Evolutionary conservation across 1,140 invertebrate species (phyloP).

Genomic region (Caerostris extrusa): DNA sequence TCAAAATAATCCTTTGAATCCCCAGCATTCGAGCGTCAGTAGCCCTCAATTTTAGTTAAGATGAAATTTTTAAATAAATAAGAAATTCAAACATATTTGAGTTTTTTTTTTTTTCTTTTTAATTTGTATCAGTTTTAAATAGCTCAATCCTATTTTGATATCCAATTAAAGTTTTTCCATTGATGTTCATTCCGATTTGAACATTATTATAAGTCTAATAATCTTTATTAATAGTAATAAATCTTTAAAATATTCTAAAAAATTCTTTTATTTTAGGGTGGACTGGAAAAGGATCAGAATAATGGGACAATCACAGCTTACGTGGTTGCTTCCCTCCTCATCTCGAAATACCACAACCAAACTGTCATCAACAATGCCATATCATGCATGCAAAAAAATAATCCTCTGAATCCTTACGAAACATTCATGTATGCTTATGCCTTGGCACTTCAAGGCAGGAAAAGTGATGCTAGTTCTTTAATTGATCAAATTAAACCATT

Average conservation of each 20-base stretch:
- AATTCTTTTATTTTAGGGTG: slow-evolving; percentile 83
- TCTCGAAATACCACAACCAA: slow-evolving; percentile 82
- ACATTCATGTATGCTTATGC: slow-evolving; percentile 85
- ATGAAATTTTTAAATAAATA: no score
- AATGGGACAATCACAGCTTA: slow-evolving; percentile 86
- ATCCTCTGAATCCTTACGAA: slow-evolving; percentile 84
- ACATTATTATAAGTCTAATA: not conserved
- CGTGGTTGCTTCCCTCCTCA: slow-evolving; percentile 86
- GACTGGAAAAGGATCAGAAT: slow-evolving; percentile 84
- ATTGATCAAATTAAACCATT: slow-evolving; percentile 77
- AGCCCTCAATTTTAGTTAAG: no score
- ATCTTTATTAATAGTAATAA: not conserved
- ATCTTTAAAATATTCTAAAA: not conserved
- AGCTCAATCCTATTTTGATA: no score
- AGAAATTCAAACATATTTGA: no score
- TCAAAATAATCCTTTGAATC: no score
- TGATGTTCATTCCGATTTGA: not conserved
- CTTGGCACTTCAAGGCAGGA: slow-evolving; percentile 83
- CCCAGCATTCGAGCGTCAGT: no score
- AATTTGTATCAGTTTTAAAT: no score
- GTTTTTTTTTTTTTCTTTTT: no score
- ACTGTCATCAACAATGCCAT: slow-evolving; percentile 83
- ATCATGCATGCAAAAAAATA: slow-evolving; percentile 83
- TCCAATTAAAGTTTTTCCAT: no score
- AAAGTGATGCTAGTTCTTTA: slow-evolving; percentile 75